A percentile compares a stretch with the other conserved stretches of the same genome.
These are phyloP conservation scores for Neotoxoptera formosana DNA, from an alignment of 1,140 invertebrate genomes.

Conservation along the genomic window DNA sequence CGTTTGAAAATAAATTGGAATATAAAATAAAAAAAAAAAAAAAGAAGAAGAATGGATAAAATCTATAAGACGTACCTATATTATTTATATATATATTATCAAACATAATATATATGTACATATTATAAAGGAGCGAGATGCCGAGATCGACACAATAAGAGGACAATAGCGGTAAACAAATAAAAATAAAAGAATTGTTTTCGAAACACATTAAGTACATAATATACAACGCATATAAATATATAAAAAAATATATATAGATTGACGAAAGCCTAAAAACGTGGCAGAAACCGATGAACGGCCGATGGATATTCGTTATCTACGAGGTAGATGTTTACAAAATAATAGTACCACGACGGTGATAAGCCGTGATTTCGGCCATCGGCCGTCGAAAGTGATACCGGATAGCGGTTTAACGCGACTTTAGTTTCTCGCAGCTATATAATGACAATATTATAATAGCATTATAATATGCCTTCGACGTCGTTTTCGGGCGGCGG, in stretches of 20 bases:
- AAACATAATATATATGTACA: not conserved
- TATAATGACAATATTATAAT: not conserved
- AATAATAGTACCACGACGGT: not conserved
- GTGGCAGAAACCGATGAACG: not conserved
- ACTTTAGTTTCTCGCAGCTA: not conserved
- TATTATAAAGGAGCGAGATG: not conserved
- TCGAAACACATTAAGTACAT: not conserved
- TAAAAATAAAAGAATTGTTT: not conserved
- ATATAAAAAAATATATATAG: not conserved
- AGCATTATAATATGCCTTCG: not conserved
- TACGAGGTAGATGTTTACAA: not conserved
- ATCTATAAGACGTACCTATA: not conserved
- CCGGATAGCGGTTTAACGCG: not conserved
- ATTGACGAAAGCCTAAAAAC: not conserved
- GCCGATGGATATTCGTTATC: not conserved
- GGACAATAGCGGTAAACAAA: not conserved
- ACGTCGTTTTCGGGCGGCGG: not conserved
- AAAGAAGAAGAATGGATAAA: not conserved
- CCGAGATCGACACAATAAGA: not conserved
- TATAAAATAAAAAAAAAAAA: not conserved
- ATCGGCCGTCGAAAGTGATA: not conserved
- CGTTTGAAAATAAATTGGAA: conserved; percentile 32
- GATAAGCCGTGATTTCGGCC: not conserved
- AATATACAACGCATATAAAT: too few relatives aligned
- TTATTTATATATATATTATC: not conserved